Evolutionary conservation across 2,113 vertebrate genomes (phyloP).

Genomic region (Ammodytes marinus): DNA sequence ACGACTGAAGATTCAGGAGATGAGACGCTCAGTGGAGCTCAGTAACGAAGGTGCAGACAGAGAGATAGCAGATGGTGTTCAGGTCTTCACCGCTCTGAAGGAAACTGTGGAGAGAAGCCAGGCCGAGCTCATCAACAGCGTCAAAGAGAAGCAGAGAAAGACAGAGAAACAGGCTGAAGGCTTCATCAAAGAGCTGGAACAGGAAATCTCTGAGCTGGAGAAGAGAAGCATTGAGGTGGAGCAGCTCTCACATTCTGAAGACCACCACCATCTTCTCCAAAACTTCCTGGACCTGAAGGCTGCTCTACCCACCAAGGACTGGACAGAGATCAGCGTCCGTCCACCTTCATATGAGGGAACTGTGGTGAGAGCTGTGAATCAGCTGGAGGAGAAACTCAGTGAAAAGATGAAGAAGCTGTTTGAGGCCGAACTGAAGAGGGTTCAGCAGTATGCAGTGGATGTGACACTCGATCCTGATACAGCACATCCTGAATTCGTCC

Average conservation of each 20-base stretch:
- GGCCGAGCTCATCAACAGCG: too few relatives aligned
- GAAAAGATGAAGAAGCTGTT: neutral
- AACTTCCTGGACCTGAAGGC: neutral
- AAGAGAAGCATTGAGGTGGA: conserved; percentile 7
- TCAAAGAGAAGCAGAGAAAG: conserved; percentile 10
- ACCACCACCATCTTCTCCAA: conserved; percentile 16
- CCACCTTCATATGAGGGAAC: conserved; percentile 20
- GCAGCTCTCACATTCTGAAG: conserved; percentile 3
- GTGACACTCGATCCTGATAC: conserved; percentile 26
- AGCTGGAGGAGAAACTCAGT: conserved; percentile 12
- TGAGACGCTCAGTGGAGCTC: too few relatives aligned
- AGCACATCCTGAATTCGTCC: neutral
- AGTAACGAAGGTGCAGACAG: too few relatives aligned
- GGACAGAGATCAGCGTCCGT: neutral
- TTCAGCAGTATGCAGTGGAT: conserved; percentile 1
- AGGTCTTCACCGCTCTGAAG: too few relatives aligned
- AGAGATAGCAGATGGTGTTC: too few relatives aligned
- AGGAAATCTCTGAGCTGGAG: conserved; percentile 30
- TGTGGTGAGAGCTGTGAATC: conserved; percentile 7
- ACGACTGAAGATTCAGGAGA: too few relatives aligned
- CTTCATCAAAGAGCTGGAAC: conserved; percentile 32
- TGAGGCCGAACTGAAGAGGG: neutral
- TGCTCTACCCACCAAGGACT: conserved; percentile 21
- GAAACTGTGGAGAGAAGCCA: too few relatives aligned
- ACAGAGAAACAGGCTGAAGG: conserved; percentile 12